Evolutionary conservation across 2,888 invertebrate genomes (phyloP), one percentile per base, ranked within the genome.

Genomic region (Aelia acuminata): DNA sequence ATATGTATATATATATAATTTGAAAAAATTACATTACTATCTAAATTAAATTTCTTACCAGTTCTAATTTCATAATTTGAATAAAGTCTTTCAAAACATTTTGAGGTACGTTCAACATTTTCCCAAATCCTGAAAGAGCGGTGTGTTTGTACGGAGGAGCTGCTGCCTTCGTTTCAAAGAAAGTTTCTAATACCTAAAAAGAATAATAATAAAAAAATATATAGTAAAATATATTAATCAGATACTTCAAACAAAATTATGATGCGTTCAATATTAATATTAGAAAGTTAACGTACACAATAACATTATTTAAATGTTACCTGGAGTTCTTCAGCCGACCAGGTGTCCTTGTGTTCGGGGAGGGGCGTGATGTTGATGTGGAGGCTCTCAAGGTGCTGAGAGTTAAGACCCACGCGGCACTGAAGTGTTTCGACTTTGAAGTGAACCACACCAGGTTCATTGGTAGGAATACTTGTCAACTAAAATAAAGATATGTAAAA

Each of bases 81-180:
- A 98, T 96, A 92, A 98, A 97, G 92, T 98, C 98, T 91, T 97
- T 97, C 89, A 98, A 94, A 88, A 98, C 97, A 90, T 96, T 96
- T 47, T 95, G 94, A 8, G 98, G 97, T 86, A 97, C 96, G 91
- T 96, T 96, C 91, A 98, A 93, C 92, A 97, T 95, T 89, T 96
- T 95, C 89, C 96, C 95, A 93, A 98, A 98, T 39, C 98, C 97
- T 90, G 95, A 95, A 91, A 98, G 94, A 10, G 97, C 95, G 91
- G 97, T 97, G 4, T 97, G 97, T 91, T 98, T 97, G 93, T 97
- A 98, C 0, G 98, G 98, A 5, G 97, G 96, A 31, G 96, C 95
- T 15, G 96, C 97, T 53, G 97, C 98, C 92, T 97, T 94, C 39
- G 95, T 94, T 92, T 98, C 98, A 93, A 98, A 98, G 93, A 97